Base-by-base conservation (phyloP, 92 coral and sea anemone genomes). In the Plumapathes pennacea region DNA sequence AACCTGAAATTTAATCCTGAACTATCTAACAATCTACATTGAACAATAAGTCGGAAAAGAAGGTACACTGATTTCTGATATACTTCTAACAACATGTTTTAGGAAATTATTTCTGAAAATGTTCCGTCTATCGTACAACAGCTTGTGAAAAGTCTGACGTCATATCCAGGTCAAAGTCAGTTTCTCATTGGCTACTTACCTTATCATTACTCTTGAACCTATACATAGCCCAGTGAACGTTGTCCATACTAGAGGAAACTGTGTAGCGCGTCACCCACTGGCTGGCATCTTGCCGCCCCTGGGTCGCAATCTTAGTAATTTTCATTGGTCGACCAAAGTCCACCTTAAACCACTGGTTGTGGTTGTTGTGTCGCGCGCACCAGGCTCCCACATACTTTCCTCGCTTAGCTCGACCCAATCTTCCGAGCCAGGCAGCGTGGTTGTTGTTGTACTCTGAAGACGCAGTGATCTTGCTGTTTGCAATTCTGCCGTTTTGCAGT, bases 371-470 rank as follows among this genome's bases (percentile, higher is more conserved):
- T 38, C 28, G 33, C 10, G 88, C 44, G 39, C 83, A 67, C 88
- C 88, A 81, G 67, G 50, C 82, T 49, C 64, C 81, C 47, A 52
- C 56, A 57, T 85, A 73, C 4, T 52, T 31, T 37, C 81, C 77
- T 0, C 25, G 64, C 29, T 52, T 56, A 10, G 36, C 27, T 33
- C 64, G 68, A 33, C 75, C 69, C 58, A 89, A 73, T 62, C 97
- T 59, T 13, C 89, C 97, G 2, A 74, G 64, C 47, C 65, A 26
- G 3, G 82, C 81, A 2, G 76, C 68, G 58, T 74, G 71, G 24
- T 58, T 59, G 17, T 47, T 67, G 56, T 81, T 81, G 38, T 40
- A 7, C 32, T 77, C 59, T 0, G 97, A 85, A 0, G 97, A 89
- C 2, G 85, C 95, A 20, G 73, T 75, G 27, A 89, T 53, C 49